Evolutionary conservation across 2,797 vertebrate species (phyloP).

Genomic region (Sebastes hopkinsi): DNA sequence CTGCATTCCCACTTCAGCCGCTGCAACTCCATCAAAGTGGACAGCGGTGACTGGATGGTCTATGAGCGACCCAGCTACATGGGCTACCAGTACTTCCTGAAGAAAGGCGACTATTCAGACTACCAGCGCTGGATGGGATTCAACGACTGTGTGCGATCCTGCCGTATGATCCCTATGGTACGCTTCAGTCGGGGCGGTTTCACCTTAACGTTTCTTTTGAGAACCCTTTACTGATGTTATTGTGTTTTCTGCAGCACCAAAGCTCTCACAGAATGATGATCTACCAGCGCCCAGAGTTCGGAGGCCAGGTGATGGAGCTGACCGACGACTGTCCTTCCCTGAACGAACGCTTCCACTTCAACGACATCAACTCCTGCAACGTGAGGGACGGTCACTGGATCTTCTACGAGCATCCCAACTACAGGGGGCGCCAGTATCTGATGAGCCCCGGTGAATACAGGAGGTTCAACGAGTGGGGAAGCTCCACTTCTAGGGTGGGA

Average conservation of each 20-base stretch:
- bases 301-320: slow-evolving; percentile 69
- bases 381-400: slow-evolving; percentile 70
- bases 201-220: not conserved
- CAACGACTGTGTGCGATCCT: slow-evolving; percentile 75
- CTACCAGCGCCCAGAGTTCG: slow-evolving; percentile 65
- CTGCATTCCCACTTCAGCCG: slow-evolving; percentile 75
- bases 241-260: slow-evolving; percentile 46
- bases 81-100: slow-evolving; percentile 77
- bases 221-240: rapidly evolving
- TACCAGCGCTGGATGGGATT: slow-evolving; percentile 79
- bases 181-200: not conserved
- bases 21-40: slow-evolving; percentile 75
- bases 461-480: slow-evolving; percentile 72
- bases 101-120: slow-evolving; percentile 69
- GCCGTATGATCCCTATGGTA: slow-evolving; percentile 66
- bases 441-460: slow-evolving; percentile 69
- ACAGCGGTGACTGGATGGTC: slow-evolving; percentile 72
- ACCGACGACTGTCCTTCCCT: slow-evolving; percentile 67
- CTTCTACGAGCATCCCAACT: slow-evolving; percentile 73
- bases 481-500: slow-evolving; percentile 66
- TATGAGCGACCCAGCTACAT: slow-evolving; percentile 71
- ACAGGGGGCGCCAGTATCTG: slow-evolving; percentile 71
- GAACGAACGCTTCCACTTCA: slow-evolving; percentile 59
- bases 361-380: slow-evolving; percentile 69
- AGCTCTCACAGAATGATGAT: slow-evolving; percentile 68